phyloP scores from a whole-genome alignment of 1,140 invertebrate genomes.

The Drosophila takahashii region DNA sequence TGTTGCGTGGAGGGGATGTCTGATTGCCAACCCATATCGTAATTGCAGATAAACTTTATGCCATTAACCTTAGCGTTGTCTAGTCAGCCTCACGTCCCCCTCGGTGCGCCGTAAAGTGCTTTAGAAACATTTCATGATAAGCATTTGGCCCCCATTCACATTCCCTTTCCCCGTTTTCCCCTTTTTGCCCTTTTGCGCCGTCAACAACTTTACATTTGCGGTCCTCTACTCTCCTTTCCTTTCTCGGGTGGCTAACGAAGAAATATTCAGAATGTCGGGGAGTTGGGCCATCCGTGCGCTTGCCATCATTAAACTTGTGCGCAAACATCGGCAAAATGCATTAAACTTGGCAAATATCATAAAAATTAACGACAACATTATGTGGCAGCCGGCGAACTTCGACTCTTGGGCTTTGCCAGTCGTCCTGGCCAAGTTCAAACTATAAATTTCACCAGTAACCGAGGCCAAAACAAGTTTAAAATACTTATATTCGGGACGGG shows the following conservation, averaged over 20 bases:
- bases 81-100: slow-evolving; percentile 30
- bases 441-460: slow-evolving; percentile 54
- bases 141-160: slow-evolving; percentile 28
- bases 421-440: slow-evolving; percentile 41
- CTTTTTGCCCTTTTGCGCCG: slow-evolving; percentile 37
- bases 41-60: slow-evolving; percentile 82
- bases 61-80: slow-evolving; percentile 79
- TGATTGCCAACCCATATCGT: slow-evolving; percentile 76
- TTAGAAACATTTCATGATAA: slow-evolving; percentile 78
- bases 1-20: slow-evolving; percentile 6
- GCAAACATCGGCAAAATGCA: slow-evolving; percentile 75
- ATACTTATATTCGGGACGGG: slow-evolving; percentile 17
- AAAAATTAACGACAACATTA: slow-evolving; percentile 79
- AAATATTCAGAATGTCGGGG: slow-evolving; percentile 60
- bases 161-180: too few species aligned
- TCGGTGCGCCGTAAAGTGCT: slow-evolving; percentile 58
- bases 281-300: slow-evolving; percentile 26
- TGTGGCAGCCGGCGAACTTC: slow-evolving; percentile 34
- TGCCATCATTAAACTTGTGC: slow-evolving; percentile 71
- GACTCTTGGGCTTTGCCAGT: slow-evolving; percentile 8
- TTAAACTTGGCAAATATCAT: slow-evolving; percentile 81
- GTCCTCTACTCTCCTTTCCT: slow-evolving; percentile 24
- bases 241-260: slow-evolving; percentile 48
- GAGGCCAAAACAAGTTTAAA: slow-evolving; percentile 40
- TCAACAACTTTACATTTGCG: slow-evolving; percentile 64